Conservation (phyloP, 1,140 invertebrate species). For the Heterodera schachtii region DNA sequence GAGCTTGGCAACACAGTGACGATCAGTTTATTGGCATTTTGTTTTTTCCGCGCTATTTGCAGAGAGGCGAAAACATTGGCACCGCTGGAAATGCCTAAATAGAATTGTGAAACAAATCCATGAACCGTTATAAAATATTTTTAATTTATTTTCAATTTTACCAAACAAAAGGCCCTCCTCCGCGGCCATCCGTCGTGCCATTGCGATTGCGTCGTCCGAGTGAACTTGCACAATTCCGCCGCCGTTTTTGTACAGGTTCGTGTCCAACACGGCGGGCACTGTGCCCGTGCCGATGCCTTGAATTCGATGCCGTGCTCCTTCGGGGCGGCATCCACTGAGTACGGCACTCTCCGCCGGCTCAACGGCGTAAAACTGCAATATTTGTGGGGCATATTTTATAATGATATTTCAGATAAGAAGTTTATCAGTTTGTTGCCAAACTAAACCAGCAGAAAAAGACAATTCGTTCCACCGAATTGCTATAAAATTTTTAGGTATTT, state of each 20-base stretch:
- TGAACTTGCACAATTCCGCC: conserved; percentile 47
- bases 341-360: conserved; percentile 61
- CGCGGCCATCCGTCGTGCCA: conserved; percentile 60
- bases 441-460: too few species aligned
- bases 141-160: conserved; percentile 28
- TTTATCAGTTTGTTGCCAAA: too few species aligned
- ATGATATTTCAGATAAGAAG: too few species aligned
- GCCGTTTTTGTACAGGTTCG: conserved; percentile 53
- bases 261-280: conserved; percentile 54
- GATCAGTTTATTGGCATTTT: conserved; percentile 59
- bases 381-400: too few species aligned
- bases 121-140: background rate
- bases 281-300: conserved; percentile 62
- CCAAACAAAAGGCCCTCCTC: conserved; percentile 64
- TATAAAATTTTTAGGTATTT: too few species aligned
- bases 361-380: conserved; percentile 53
- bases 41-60: conserved; percentile 52
- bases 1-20: conserved; percentile 63
- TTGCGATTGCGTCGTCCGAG: conserved; percentile 63
- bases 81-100: conserved; percentile 60
- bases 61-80: conserved; percentile 54
- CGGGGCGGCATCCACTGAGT: conserved; percentile 48
- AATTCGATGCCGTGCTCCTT: conserved; percentile 59
- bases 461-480: too few species aligned
- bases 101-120: too few species aligned